Evolutionary conservation across 2,113 vertebrate genomes (phyloP), one percentile per base, ranked within the genome.

Genomic region (Gopherus evgoodei): DNA sequence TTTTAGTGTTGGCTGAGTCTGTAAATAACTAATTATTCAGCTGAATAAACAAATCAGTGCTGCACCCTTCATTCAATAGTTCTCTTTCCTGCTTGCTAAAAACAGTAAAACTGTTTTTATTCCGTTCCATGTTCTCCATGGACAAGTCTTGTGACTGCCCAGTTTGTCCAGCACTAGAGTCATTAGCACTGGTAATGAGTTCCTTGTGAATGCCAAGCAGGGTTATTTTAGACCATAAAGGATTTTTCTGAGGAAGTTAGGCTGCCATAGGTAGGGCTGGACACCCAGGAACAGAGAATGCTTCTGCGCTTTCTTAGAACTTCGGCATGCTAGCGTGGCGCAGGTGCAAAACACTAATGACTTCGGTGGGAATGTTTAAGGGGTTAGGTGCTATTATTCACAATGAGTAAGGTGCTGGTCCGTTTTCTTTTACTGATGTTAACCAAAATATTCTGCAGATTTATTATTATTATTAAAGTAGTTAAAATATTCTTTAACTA

Each of bases 11-110:
- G 84, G 95, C 97, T 82, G 90, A 52, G 86, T 87, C 91, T 86
- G 93, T 95, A 91, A 96, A 91, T 85, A 94, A 95, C 94, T 93
- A 69, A 94, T 97, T 89, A 95, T 92, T 97, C 87, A 84, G 83
- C 25, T 17, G 29, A 52, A 90, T 84, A 56, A 79, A 80, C 31
- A 42, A 42, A 88, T 81, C 54, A 81, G 86, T 5, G 10, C 92
- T n/a, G 2, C 25, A 52, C 49, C n/a, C 82, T 53, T 59, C 90
- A 72, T 91, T 52, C 19, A 59, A 22, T 24, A 50, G 31, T 50
- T 56, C 49, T 59, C 2, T 14, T 86, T 72, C 7, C 76, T 56
- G 5, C 62, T 85, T 42, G 8, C 54, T 81, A 5, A 1, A 80
- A 84, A 50, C 38, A 27, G 82, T 88, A 83, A 65, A 9, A 88